Conservation (phyloP, 2,888 invertebrate genomes). For the Willowsia nigromaculata region DNA sequence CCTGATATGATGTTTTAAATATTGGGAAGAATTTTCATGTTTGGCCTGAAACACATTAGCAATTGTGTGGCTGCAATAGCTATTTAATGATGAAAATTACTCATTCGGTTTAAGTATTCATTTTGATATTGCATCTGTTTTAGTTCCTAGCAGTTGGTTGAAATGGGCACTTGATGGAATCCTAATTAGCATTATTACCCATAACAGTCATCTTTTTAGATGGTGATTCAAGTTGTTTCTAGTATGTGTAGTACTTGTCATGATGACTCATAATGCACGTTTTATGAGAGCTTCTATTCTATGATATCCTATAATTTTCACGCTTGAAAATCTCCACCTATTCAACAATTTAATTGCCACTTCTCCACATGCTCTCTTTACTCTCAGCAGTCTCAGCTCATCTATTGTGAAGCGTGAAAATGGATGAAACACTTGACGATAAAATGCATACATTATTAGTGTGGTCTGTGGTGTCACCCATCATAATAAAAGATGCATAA, state of each 20-base stretch:
- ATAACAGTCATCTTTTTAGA: not conserved
- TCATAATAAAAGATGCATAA: not conserved
- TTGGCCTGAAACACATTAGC: no score
- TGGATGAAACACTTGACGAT: not conserved
- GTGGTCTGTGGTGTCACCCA: not conserved
- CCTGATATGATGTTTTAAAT: no score
- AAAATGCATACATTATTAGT: not conserved
- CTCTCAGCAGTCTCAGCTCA: no score
- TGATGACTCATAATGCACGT: not conserved
- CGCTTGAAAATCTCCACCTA: not conserved
- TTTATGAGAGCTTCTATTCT: not conserved
- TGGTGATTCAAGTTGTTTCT: no score
- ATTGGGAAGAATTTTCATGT: no score
- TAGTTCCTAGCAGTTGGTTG: not conserved
- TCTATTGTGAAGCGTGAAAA: no score
- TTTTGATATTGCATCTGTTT: constrained; percentile 8
- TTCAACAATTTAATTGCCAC: not conserved
- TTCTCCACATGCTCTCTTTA: not conserved
- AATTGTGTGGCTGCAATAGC: no score
- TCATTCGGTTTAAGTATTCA: not conserved
- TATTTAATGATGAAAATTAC: not conserved
- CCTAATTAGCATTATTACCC: constrained; percentile 6
- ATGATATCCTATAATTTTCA: not conserved
- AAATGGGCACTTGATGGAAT: constrained; percentile 29
- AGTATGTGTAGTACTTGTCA: no score